Conservation (phyloP, 2,888 invertebrate genomes). For the Parnassius mnemosyne region DNA sequence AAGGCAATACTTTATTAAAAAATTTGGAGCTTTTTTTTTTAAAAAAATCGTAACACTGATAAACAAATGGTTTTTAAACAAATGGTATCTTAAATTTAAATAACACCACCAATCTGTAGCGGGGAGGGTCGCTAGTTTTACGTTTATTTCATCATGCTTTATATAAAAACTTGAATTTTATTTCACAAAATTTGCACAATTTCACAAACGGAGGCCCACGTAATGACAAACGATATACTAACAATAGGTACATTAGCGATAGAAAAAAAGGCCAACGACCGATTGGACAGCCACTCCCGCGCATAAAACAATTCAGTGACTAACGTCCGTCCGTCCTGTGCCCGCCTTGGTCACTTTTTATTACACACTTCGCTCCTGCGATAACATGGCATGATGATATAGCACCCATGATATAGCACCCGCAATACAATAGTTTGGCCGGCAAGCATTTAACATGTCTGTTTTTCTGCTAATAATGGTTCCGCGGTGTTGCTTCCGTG, state of each 20-base stretch:
- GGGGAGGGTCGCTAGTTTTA: no score
- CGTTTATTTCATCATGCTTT: no score
- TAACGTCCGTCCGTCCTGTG: conserved; percentile 11
- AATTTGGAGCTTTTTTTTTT: no score
- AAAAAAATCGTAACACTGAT: no score
- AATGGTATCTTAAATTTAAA: no score
- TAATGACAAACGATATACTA: not conserved
- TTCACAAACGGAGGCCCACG: conserved; percentile 2
- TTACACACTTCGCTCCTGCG: conserved; percentile 2
- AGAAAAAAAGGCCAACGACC: conserved; percentile 29
- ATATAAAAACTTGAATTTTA: no score
- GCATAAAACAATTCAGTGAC: conserved; percentile 30
- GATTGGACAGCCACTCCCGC: conserved; percentile 30
- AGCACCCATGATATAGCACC: not conserved
- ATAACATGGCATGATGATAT: conserved; percentile 7
- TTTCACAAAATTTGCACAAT: not conserved
- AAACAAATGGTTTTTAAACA: no score
- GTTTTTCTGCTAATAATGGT: conserved; percentile 7
- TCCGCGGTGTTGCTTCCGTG: not conserved
- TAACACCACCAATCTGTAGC: no score
- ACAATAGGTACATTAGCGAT: conserved; percentile 7
- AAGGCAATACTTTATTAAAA: no score
- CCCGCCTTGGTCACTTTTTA: conserved; percentile 13
- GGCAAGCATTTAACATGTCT: not conserved
- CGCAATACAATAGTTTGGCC: not conserved